Percentiles rank a stretch among this genome's conserved stretches.
These are phyloP conservation scores for Misgurnus mizolepis DNA, from an alignment of 2,113 vertebrate species.

Conservation along the genomic window DNA sequence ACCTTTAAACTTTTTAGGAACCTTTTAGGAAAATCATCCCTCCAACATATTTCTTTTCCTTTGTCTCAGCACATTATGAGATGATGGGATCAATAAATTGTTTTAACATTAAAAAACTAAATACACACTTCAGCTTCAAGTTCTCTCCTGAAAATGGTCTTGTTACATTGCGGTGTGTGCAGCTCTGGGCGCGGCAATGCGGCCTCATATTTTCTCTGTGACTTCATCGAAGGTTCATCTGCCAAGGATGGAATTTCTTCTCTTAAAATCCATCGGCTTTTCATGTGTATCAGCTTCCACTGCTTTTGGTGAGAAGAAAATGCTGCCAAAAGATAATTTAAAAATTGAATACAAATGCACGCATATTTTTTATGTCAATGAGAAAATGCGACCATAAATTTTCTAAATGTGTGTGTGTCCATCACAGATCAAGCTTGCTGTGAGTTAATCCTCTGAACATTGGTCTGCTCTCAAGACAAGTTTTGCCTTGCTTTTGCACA, in stretches of 20 bases:
- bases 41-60: no score
- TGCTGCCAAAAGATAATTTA: conserved; percentile 39
- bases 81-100: no score
- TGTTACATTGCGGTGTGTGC: not conserved
- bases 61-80: no score
- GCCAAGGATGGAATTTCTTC: conserved; percentile 55
- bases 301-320: conserved; percentile 30
- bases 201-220: conserved; percentile 58
- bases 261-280: conserved; percentile 50
- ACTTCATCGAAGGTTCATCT: conserved; percentile 55
- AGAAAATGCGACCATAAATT: conserved; percentile 21
- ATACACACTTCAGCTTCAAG: not conserved
- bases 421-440: conserved; percentile 15
- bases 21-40: no score
- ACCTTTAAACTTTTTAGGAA: no score
- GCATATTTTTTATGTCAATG: not conserved
- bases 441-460: conserved; percentile 35
- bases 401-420: not conserved
- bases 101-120: no score
- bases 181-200: conserved; percentile 25
- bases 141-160: conserved; percentile 5
- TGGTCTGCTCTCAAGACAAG: conserved; percentile 12
- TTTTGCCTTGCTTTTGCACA: not conserved
- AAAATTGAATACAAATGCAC: conserved; percentile 21
- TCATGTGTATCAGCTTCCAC: conserved; percentile 44